Base-by-base conservation (phyloP, 2,797 vertebrate species). In the Heterohyrax brucei region DNA sequence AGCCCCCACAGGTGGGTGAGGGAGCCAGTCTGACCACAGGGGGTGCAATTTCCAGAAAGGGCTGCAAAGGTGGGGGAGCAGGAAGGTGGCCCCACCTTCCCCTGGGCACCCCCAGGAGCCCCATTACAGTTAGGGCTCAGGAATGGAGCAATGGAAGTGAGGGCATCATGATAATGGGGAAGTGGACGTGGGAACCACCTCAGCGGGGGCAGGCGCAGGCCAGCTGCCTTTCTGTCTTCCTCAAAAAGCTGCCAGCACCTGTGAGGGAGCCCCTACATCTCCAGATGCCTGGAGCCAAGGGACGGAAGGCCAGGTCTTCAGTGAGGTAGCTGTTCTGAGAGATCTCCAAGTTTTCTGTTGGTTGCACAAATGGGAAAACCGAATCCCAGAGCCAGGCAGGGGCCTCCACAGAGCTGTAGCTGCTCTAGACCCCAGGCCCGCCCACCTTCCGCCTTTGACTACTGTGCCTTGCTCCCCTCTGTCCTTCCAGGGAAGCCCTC, bases 1-100 rank as follows among this genome's bases (percentile, higher is more conserved):
- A 98, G 98, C 97, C 99, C 99, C 97, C 98, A 99, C 97, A 99
- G 99, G 99, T 99, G 97, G 81, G 98, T 62, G 13, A 30, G 75
- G n/a, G 84, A 56, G 16, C 89, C 88, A n/a, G 33, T 14, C 24
- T 59, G 68, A 68, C 84, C 7, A 0, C 66, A 30, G 68, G 44
- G 61, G 73, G 44, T 46, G 78, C n/a, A 78, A 13, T 9, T 87
- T 80, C 82, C 83, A 68, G 89, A 59, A 61, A 50, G 68, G 61
- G 50, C 73, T 84, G 3, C 13, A 66, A 64, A 50, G 80, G 53
- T 10, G 70, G 56, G 30, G 10, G 62, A 82, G 46, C 13, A 3
- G 39, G 22, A 53, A 30, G 0, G 33, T 21, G 44, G 64, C 33
- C n/a, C 7, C 18, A 33, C 56, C n/a, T 64, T 72, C 24, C 50